Conservation (phyloP, 1,140 invertebrate genomes). For the Meteorus sp. region DNA sequence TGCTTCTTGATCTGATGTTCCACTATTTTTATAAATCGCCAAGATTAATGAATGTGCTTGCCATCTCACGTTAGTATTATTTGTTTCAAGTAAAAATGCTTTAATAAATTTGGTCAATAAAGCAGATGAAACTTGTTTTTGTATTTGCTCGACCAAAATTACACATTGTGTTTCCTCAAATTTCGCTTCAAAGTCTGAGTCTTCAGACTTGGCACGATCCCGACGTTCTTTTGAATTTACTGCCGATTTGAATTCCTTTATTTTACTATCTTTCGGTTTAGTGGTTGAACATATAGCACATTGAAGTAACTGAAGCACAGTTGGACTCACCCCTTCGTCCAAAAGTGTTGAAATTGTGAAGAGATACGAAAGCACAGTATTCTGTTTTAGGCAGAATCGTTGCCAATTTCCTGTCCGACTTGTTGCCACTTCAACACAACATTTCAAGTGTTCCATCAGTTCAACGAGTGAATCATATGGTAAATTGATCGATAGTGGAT, state of each 20-base stretch:
- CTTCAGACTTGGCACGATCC: conserved; percentile 70
- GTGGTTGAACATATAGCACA: conserved; percentile 74
- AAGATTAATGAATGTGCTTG: conserved; percentile 88
- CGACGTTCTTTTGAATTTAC: conserved; percentile 53
- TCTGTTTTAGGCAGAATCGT: conserved; percentile 79
- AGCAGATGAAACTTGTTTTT: conserved; percentile 68
- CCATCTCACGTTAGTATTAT: conserved; percentile 90
- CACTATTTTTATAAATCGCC: conserved; percentile 85
- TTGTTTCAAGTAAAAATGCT: conserved; percentile 91
- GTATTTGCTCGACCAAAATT: conserved; percentile 72
- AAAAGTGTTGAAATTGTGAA: conserved; percentile 63
- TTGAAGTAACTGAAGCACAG: conserved; percentile 86
- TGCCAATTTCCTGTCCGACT: conserved; percentile 95
- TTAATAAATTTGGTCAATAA: conserved; percentile 81
- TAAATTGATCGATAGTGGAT: conserved; percentile 61
- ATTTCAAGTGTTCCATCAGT: conserved; percentile 93
- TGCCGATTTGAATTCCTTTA: conserved; percentile 36
- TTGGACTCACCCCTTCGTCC: conserved; percentile 92
- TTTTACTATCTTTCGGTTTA: conserved; percentile 48
- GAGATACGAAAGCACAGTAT: conserved; percentile 65
- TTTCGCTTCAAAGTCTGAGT: conserved; percentile 67
- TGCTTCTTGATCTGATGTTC: conserved; percentile 73
- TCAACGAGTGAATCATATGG: conserved; percentile 90
- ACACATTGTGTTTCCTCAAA: conserved; percentile 73
- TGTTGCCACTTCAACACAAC: conserved; percentile 89